A percentile compares a stretch with the other conserved stretches of the same genome.
Conservation (phyloP, 2,888 invertebrate genomes). For the Eristalis arbustorum region DNA sequence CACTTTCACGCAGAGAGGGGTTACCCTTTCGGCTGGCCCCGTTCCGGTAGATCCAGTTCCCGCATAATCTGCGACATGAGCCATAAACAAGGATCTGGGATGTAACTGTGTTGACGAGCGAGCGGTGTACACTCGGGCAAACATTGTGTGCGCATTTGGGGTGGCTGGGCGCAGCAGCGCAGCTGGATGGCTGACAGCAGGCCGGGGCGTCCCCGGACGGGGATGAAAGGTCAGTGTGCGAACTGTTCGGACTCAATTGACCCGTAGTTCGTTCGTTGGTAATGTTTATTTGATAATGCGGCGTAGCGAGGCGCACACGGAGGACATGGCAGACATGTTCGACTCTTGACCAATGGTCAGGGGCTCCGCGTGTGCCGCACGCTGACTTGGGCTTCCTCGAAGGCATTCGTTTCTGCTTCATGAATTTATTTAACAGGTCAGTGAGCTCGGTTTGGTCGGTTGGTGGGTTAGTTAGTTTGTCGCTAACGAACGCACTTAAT, state of each 20-base stretch:
- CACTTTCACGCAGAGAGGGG: constrained; percentile 58
- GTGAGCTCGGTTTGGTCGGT: constrained; percentile 11
- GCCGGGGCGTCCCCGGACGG: background rate
- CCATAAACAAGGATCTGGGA: constrained; percentile 61
- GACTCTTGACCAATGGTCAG: constrained; percentile 80
- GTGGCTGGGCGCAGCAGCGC: constrained; percentile 18
- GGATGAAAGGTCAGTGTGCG: constrained; percentile 68
- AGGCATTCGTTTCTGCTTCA: constrained; percentile 46
- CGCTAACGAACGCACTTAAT: constrained; percentile 23
- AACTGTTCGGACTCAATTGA: constrained; percentile 66
- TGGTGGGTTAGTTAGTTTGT: constrained; percentile 1
- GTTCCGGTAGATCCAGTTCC: constrained; percentile 55
- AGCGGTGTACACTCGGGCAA: constrained; percentile 57
- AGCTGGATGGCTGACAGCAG: constrained; percentile 37
- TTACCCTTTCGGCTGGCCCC: constrained; percentile 56
- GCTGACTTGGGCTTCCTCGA: background rate
- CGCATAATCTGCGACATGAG: constrained; percentile 43
- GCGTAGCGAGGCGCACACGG: constrained; percentile 29
- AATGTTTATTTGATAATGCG: constrained; percentile 69
- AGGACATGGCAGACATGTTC: constrained; percentile 2
- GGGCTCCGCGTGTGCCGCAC: constrained; percentile 72
- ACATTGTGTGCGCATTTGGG: constrained; percentile 31
- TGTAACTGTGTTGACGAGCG: constrained; percentile 67
- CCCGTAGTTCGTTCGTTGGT: constrained; percentile 58
- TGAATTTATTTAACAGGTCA: constrained; percentile 67